Base-by-base conservation (phyloP, 2,888 invertebrate species). In the Synergus umbraculus region DNA sequence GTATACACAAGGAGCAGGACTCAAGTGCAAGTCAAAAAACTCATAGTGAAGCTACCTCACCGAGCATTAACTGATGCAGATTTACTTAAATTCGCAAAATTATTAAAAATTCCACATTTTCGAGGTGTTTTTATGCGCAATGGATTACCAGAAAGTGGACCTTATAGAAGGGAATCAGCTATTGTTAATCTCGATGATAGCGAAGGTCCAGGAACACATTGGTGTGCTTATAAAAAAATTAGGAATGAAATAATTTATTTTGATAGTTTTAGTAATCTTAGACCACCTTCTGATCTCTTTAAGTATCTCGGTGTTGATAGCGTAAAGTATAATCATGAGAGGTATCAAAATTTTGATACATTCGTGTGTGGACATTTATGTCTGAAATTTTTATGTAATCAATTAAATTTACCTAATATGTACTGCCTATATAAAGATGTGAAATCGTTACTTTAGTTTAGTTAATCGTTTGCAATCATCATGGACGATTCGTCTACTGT, bases 221-320 rank as follows among this genome's bases (percentile, higher is more conserved):
- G 81, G 80, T 81, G 81, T 7, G 77, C 83, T 10, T 86, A 90
- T 83, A 86, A 81, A 54, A 91, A 91, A 85, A 80, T 83, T 4
- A 83, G 84, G 46, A 79, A 87, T 77, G 65, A 86, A 44, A 84
- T 88, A 22, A 82, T 86, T 73, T 92, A 92, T 83, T 92, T 88
- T 86, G 91, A 91, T 79, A 90, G 89, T 78, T 92, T 90, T 82
- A 91, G 91, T 37, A 88, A 91, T 82, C 82, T 91, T 41, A 83
- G 83, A 66, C 90, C 90, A 4, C 89, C 89, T 0, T 49, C 78
- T 64, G 89, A 90, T 84, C 78, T 90, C 13, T 80, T 88, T 10
- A 85, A 85, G 22, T 90, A 90, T 44, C 37, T 82, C 13, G 63
- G 66, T 12, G 60, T 64, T 76, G 66, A 12, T 54, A 65, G 79